Evolutionary conservation across 2,888 invertebrate species (phyloP), one percentile per base, ranked within the genome.

Genomic region (Pollenia angustigena): DNA sequence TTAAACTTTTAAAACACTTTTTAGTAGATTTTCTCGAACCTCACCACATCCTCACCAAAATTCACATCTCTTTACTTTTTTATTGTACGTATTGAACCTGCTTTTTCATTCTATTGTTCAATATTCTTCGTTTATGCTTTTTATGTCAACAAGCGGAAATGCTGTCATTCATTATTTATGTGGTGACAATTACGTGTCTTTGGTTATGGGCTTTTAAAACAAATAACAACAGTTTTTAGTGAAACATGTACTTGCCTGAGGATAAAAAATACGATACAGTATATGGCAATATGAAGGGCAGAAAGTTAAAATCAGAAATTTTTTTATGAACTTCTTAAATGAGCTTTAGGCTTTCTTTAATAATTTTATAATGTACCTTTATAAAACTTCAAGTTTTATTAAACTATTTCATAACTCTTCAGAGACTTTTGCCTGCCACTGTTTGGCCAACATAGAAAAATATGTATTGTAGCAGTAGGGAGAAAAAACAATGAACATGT

Each of bases 161-260:
- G 0, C n/a, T 52, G 23, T 10, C 50, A 69, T 69, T 50, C n/a
- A 6, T 69, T 50, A 69, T 50, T 69, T 50, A 52, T 69, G 52
- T 52, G 7, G n/a, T 69, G 69, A 52, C 68, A 69, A 32, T 69
- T 50, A 50, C 50, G 52, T 69, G 52, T 69, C 48, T 32, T 50
- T 50, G 9, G n/a, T 9, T 60, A 6, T 58, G 14, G 14, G 58
- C 1, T 10, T 16, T 23, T 7, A 9, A 60, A 16, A n/a, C 32
- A 58, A 32, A 32, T 40, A 40, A 58, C 40, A 7, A 1, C 23
- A 12, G n/a, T 52, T 52, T 52, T 52, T n/a, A n/a, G 16, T 9
- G 2, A 16, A 16, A 52, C 2, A 16, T 16, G 2, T 52, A 52
- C 7, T 0, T 52, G 16, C 2, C 4, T 52, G 32, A 3, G 14